Conservation (phyloP, 1,140 invertebrate genomes). For the Psix sp. region DNA sequence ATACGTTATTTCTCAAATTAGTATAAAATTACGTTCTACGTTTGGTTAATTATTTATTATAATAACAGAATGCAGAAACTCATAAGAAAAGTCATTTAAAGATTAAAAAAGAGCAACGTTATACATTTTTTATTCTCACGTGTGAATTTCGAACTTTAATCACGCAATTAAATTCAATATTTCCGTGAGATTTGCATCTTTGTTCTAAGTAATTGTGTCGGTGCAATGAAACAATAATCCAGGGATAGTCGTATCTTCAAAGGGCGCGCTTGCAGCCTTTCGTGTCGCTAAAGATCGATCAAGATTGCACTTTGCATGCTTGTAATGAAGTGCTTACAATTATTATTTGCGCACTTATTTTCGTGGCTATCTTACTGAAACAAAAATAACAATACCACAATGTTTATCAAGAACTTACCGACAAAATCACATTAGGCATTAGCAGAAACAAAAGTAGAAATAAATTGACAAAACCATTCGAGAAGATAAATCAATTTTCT, state of each 20-base stretch:
- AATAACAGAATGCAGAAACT: too few species aligned
- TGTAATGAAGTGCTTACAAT: constrained; percentile 38
- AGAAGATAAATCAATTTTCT: too few species aligned
- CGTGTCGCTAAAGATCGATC: constrained; percentile 27
- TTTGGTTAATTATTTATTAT: too few species aligned
- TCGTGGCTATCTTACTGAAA: not conserved
- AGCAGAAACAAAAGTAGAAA: too few species aligned
- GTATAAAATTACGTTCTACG: too few species aligned
- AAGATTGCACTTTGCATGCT: constrained; percentile 37
- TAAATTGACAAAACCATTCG: too few species aligned
- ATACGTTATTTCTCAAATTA: too few species aligned
- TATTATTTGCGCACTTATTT: constrained; percentile 13
- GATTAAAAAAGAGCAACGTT: too few species aligned
- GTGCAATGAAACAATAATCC: constrained; percentile 44
- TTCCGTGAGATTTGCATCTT: constrained; percentile 56
- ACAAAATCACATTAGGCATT: too few species aligned
- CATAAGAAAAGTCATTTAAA: too few species aligned
- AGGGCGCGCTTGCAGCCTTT: constrained; percentile 32
- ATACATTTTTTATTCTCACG: constrained; percentile 9
- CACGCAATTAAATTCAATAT: constrained; percentile 57
- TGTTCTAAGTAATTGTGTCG: constrained; percentile 49
- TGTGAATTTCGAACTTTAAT: constrained; percentile 41
- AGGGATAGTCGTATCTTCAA: constrained; percentile 38
- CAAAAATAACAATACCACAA: too few species aligned
- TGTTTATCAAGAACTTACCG: too few species aligned